Evolutionary conservation across 1,140 invertebrate genomes (phyloP).

Genomic region (Aplysia californica): DNA sequence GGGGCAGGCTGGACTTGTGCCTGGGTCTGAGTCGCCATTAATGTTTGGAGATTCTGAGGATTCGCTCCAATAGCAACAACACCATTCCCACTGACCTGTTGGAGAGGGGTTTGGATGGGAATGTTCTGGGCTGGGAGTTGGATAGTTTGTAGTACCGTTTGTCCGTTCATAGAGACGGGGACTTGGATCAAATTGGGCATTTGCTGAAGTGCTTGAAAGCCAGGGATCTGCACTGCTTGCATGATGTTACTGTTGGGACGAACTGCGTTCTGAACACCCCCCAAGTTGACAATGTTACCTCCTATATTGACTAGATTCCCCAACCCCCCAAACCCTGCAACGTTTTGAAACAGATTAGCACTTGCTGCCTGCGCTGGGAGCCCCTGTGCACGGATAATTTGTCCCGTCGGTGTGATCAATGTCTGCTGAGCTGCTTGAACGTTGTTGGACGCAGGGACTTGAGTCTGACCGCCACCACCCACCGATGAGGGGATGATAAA

Average conservation of each 20-base stretch:
- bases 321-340: constrained; percentile 61
- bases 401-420: constrained; percentile 73
- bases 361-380: constrained; percentile 25
- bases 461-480: constrained; percentile 25
- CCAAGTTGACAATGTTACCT: constrained; percentile 42
- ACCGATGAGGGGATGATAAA: constrained; percentile 81
- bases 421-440: constrained; percentile 47
- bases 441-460: constrained; percentile 64
- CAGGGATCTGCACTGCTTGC: constrained; percentile 79
- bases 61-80: background rate
- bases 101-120: constrained; percentile 67
- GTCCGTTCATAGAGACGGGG: constrained; percentile 89
- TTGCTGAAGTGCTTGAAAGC: constrained; percentile 44
- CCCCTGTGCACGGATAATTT: constrained; percentile 73
- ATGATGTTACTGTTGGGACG: constrained; percentile 48
- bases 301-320: constrained; percentile 51
- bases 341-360: constrained; percentile 42
- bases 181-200: constrained; percentile 58
- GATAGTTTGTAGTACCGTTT: constrained; percentile 70
- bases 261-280: constrained; percentile 36
- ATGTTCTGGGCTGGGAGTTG: constrained; percentile 65
- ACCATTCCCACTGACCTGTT: background rate
- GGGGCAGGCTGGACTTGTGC: background rate
- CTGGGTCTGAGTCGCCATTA: constrained; percentile 20
- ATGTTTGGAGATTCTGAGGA: constrained; percentile 25